phyloP scores from a whole-genome alignment of 2,113 vertebrate species.

The Ivindomyrus marchei region DNA sequence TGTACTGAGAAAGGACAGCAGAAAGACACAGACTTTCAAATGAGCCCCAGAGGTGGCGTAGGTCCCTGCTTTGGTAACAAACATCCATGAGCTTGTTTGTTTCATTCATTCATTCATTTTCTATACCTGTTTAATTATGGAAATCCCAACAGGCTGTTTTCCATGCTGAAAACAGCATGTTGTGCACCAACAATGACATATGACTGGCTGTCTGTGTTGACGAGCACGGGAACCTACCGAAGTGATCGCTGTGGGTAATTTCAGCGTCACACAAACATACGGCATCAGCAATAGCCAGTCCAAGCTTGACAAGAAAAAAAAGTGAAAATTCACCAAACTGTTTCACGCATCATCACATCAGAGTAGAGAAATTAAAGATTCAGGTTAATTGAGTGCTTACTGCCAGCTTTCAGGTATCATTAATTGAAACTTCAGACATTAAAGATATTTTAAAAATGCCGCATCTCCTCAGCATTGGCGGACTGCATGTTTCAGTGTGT shows the following conservation, averaged over 20 bases:
- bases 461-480: background rate
- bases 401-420: background rate
- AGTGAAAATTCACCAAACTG: background rate
- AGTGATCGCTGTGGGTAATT: background rate
- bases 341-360: background rate
- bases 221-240: background rate
- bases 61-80: background rate
- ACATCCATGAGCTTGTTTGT: background rate
- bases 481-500: background rate
- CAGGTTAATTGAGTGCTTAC: background rate
- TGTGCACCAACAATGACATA: background rate
- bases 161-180: background rate
- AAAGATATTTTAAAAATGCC: background rate
- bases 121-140: background rate
- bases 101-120: background rate
- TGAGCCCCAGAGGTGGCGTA: background rate
- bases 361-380: background rate
- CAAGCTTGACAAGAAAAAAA: background rate
- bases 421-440: background rate
- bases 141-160: background rate
- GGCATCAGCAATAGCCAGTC: background rate
- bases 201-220: background rate
- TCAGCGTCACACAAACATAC: background rate
- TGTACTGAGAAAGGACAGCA: background rate
- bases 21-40: background rate